Evolutionary conservation across 2,797 vertebrate species (phyloP).

Genomic region (Echiichthys vipera): DNA sequence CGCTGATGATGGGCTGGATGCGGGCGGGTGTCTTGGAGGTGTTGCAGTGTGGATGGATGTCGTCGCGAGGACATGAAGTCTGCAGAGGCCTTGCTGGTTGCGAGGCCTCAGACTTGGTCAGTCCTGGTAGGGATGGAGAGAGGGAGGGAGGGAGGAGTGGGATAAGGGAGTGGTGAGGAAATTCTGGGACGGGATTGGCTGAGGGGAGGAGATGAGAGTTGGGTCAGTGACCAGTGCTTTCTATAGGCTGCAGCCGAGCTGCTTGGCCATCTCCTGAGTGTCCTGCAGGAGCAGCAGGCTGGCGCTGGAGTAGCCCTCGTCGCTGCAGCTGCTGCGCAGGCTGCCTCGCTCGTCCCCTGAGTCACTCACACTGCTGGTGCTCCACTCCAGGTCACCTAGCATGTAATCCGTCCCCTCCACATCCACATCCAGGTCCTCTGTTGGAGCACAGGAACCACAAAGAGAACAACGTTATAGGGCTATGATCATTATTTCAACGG

Average conservation of each 20-base stretch:
- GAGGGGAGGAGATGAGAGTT: slow-evolving; percentile 48
- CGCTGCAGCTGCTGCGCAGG: slow-evolving; percentile 92
- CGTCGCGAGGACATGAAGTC: slow-evolving; percentile 28
- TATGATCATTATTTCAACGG: background rate
- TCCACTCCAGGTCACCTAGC: slow-evolving; percentile 92
- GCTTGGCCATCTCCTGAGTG: slow-evolving; percentile 84
- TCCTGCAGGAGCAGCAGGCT: slow-evolving; percentile 86
- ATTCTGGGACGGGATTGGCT: slow-evolving; percentile 50
- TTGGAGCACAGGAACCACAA: slow-evolving; percentile 39
- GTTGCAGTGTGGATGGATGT: slow-evolving; percentile 50
- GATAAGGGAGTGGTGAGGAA: slow-evolving; percentile 48
- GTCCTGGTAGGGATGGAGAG: slow-evolving; percentile 36
- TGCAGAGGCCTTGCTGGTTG: slow-evolving; percentile 30
- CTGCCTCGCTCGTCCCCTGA: slow-evolving; percentile 91
- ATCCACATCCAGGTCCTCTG: slow-evolving; percentile 94
- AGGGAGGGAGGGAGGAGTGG: slow-evolving; percentile 28
- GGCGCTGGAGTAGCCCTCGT: slow-evolving; percentile 95
- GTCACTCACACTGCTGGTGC: slow-evolving; percentile 95
- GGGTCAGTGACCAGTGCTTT: slow-evolving; percentile 55
- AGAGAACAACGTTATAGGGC: background rate
- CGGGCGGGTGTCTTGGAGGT: slow-evolving; percentile 35
- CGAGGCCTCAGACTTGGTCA: slow-evolving; percentile 55
- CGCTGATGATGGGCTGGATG: slow-evolving; percentile 58
- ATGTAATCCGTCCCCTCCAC: slow-evolving; percentile 94
- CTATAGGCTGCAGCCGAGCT: slow-evolving; percentile 85